phyloP scores from a whole-genome alignment of 1,140 invertebrate species.

The honey bee (Apis mellifera) region DNA sequence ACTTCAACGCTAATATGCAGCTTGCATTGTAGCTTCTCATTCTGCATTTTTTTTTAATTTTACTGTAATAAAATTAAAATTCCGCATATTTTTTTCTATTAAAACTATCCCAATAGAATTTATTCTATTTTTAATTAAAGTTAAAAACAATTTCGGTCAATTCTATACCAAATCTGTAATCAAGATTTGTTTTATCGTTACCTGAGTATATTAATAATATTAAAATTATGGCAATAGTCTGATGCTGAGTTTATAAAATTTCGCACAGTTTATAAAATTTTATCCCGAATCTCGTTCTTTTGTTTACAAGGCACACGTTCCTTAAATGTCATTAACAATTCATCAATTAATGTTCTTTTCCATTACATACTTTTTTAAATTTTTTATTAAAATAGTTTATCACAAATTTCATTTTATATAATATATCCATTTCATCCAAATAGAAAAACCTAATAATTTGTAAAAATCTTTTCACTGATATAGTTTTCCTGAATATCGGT shows the following conservation, averaged over 20 bases:
- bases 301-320: conserved; percentile 41
- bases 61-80: conserved; percentile 31
- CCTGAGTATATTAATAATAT: conserved; percentile 44
- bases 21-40: conserved; percentile 41
- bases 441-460: conserved; percentile 40
- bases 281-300: conserved; percentile 45
- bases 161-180: background rate
- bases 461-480: conserved; percentile 38
- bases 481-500: conserved; percentile 37
- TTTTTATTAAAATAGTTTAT: conserved; percentile 9
- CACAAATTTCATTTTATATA: conserved; percentile 37
- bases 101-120: conserved; percentile 46
- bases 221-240: conserved; percentile 44
- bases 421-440: conserved; percentile 43
- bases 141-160: background rate
- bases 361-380: conserved; percentile 45
- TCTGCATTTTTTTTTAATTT: conserved; percentile 49
- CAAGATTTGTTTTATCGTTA: conserved; percentile 45
- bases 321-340: conserved; percentile 50
- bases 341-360: conserved; percentile 40
- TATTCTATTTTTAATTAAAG: conserved; percentile 33
- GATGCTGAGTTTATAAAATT: no score
- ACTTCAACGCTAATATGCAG: background rate
- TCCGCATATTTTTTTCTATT: conserved; percentile 60
- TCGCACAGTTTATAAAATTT: conserved; percentile 56